Evolutionary conservation across 2,797 vertebrate species (phyloP).

Genomic region (Oophaga sylvatica): DNA sequence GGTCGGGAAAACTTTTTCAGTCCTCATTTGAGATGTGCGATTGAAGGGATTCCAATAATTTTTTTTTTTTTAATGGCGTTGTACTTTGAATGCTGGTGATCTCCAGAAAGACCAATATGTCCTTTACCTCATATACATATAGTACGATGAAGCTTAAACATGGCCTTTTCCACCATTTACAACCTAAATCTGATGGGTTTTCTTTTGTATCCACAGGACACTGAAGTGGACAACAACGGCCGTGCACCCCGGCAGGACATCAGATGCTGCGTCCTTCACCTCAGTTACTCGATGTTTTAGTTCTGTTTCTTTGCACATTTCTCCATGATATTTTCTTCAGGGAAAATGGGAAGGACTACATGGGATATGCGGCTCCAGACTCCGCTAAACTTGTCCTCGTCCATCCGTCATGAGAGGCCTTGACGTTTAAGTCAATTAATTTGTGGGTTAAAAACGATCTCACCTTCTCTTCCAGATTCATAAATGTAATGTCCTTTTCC

Average conservation of each 20-base stretch:
- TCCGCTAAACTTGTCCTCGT: conserved; percentile 85
- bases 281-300: not conserved
- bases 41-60: not conserved
- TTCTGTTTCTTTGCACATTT: not conserved
- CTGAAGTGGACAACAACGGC: not conserved
- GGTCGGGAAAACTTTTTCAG: not conserved
- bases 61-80: not conserved
- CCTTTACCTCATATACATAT: not conserved
- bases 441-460: conserved; percentile 79
- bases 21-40: not conserved
- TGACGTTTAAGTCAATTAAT: conserved; percentile 72
- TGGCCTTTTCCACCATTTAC: not conserved
- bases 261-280: not conserved
- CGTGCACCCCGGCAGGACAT: not conserved
- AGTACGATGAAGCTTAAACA: not conserved
- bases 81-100: not conserved
- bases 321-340: conserved; percentile 68
- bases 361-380: conserved; percentile 97
- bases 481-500: conserved; percentile 66
- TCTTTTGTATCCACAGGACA: not conserved
- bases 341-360: conserved; percentile 83
- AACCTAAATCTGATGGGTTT: not conserved
- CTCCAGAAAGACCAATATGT: not conserved
- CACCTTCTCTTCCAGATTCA: conserved; percentile 85
- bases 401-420: conserved; percentile 78